Evolutionary conservation across 2,888 invertebrate species (phyloP), one percentile per base, ranked within the genome.

Genomic region (Laothoe populi): DNA sequence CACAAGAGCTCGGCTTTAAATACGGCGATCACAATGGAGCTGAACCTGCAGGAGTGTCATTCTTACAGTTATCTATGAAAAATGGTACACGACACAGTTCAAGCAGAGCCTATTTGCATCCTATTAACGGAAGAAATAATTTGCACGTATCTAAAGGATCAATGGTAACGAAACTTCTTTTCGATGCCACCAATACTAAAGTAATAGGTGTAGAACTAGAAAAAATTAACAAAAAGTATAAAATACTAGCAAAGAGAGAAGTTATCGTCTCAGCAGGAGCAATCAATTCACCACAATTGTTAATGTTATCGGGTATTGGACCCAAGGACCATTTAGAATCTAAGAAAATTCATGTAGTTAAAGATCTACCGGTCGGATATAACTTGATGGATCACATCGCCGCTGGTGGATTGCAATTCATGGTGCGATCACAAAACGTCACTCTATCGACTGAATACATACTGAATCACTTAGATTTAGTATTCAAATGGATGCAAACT

Each of bases 281-380:
- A 3, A 94, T 97, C 38, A 96, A 96, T 83, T 94, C 96, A 5
- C 96, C 97, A 0, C 96, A 97, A 79, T 78, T 97, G 5, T 86
- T 98, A 19, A 95, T 97, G 95, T 82, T 97, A 16, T 97, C 97
- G 2, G 97, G 97, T 3, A 94, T 97, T 8, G 96, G 96, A 0
- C 95, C 95, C 0, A 92, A 82, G 64, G 84, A 91, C 35, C 94
- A 96, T 74, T 86, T 96, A 58, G 86, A 92, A 64, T 83, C 93
- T 1, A 76, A 94, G 64, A 92, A 92, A 46, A 95, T 95, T 44
- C 84, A 93, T 1, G 87, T 94, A 0, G 70, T 94, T 0, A 88
- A 91, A 73, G 93, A 95, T 79, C 86, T 95, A 38, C 93, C 92
- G 5, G 96, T 96, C 0, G 96, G 96, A 1, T 91, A 94, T 66